Evolutionary conservation across 1,140 invertebrate species (phyloP), one percentile per base, ranked within the genome.

Genomic region (Calephelis nemesis): DNA sequence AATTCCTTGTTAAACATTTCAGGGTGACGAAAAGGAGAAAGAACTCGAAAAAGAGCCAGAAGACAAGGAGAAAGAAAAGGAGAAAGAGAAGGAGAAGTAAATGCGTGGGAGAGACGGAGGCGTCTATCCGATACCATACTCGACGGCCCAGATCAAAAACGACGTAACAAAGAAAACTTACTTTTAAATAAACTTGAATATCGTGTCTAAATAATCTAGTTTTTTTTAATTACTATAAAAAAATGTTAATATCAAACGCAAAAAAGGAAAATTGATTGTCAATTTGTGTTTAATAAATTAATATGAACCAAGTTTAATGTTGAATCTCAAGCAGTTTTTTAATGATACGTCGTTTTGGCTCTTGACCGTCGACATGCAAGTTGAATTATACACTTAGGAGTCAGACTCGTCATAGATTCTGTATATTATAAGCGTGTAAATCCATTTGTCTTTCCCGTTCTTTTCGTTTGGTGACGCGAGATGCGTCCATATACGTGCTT

Each of bases 1-100:
- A 42, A 42, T 30, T 39, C 49, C 63, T 62, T 45, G 7, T 63
- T 62, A 10, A 9, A 49, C 48, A 39, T 88, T 82, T 4, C 78
- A 90, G 86, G 85, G 80, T 12, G 85, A 91, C 52, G 85, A 88
- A 63, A 88, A 95, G 70, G 93, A 95, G 72, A 95, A 95, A 82
- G 95, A 95, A 75, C 90, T 93, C 8, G 95, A 95, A 77, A 95
- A 95, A 77, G 95, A 96, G 75, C 92, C 93, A 52, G 95, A 96
- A 77, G 84, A 88, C 63, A 88, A 92, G 63, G 88, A 89, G 60
- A 87, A 85, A 72, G 81, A 85, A 67, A 77, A 73, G 60, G 82
- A 83, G 63, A 76, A 76, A 52, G 81, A 88, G 69, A 68, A 72
- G 49, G 73, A 75, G 66, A 77, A 77, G 73, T 77, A 73, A 71